phyloP scores from a whole-genome alignment of 2,888 invertebrate genomes.

The Labia minor region DNA sequence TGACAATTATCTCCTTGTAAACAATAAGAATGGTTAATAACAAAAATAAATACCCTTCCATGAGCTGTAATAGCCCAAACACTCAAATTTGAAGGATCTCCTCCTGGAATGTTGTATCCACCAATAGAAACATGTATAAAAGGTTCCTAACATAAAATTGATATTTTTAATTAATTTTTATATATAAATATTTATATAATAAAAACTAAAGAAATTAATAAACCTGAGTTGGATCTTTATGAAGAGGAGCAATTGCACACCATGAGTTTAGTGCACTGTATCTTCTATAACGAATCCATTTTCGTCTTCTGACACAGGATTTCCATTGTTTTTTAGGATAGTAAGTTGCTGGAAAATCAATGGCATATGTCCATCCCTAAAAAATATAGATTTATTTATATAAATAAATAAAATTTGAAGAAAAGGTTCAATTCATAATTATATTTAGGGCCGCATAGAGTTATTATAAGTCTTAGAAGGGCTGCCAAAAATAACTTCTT shows the following conservation, averaged over 20 bases:
- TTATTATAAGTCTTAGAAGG: too few relatives aligned
- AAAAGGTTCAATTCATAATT: neutral
- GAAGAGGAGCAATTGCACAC: constrained; percentile 81
- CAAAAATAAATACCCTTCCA: constrained; percentile 50
- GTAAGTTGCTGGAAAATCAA: constrained; percentile 80
- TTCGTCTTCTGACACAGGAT: constrained; percentile 76
- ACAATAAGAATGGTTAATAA: too few relatives aligned
- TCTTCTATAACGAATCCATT: constrained; percentile 79
- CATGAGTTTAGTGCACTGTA: constrained; percentile 85
- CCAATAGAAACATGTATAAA: constrained; percentile 86
- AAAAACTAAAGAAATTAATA: constrained; percentile 17
- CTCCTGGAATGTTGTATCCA: constrained; percentile 70
- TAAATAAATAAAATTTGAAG: too few relatives aligned
- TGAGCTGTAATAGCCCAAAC: constrained; percentile 92
- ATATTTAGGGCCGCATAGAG: too few relatives aligned
- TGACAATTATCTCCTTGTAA: too few relatives aligned
- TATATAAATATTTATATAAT: neutral
- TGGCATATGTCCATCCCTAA: constrained; percentile 80
- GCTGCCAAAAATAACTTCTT: too few relatives aligned
- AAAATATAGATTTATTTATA: constrained; percentile 18
- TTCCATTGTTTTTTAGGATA: constrained; percentile 74
- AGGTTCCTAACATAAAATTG: constrained; percentile 53
- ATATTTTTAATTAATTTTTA: constrained; percentile 15
- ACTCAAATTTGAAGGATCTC: constrained; percentile 57
- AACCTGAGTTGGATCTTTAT: constrained; percentile 74